Conservation (phyloP, 2,113 vertebrate genomes). For the Nannospalax galili region DNA sequence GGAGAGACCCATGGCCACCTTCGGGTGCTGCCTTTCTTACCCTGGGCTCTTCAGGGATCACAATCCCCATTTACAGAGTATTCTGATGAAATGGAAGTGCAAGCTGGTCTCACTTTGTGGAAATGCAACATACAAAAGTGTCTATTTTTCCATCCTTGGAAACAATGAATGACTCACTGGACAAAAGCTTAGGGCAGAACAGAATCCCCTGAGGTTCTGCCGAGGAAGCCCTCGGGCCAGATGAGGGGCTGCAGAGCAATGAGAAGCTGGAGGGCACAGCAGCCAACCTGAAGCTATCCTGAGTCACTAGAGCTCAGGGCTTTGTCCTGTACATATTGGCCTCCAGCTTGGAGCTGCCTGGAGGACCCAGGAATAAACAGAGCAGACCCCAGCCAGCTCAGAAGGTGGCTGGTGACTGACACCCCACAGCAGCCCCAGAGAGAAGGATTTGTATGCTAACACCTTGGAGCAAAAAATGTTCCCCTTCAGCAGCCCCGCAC, state of each 20-base stretch:
- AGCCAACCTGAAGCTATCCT: not conserved
- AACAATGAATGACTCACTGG: not conserved
- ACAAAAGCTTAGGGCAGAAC: not conserved
- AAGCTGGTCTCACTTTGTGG: not conserved
- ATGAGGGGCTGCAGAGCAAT: not conserved
- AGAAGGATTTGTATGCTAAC: not conserved
- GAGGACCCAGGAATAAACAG: not conserved
- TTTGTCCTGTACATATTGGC: not conserved
- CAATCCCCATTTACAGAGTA: not conserved
- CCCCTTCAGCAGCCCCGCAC: fast-evolving
- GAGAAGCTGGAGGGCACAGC: not conserved
- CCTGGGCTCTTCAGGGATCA: not conserved
- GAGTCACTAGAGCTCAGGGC: not conserved
- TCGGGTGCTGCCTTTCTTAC: not conserved
- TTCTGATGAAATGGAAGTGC: not conserved
- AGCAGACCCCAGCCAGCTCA: not conserved
- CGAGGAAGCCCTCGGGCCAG: not conserved
- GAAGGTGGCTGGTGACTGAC: not conserved
- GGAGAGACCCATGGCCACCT: not conserved
- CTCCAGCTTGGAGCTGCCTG: not conserved
- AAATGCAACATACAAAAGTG: conserved; percentile 12
- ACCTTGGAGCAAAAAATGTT: not conserved
- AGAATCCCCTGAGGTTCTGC: not conserved
- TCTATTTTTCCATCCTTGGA: not conserved
- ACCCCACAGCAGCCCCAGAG: not conserved